These are phyloP conservation scores for Xiphorhynchus erythropygius DNA, from an alignment of 2,797 vertebrate genomes.

Conservation along the genomic window DNA sequence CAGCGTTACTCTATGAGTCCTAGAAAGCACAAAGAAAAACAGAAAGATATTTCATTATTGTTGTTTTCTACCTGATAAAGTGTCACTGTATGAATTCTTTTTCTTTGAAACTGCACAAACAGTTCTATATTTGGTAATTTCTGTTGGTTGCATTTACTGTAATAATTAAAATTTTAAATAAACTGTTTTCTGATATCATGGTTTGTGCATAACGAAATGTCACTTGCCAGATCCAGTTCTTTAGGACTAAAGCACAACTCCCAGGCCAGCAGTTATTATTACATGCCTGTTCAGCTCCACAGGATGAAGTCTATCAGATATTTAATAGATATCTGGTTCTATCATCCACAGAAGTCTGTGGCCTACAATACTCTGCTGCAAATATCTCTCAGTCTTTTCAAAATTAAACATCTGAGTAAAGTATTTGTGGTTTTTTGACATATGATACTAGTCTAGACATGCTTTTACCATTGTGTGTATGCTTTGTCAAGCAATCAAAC, in stretches of 20 bases:
- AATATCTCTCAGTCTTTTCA: background rate
- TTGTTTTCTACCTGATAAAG: background rate
- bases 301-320: background rate
- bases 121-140: background rate
- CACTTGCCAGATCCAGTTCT: background rate
- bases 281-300: background rate
- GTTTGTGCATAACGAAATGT: background rate
- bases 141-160: background rate
- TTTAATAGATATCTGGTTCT: background rate
- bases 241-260: background rate
- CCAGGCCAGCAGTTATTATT: background rate
- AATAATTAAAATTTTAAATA: background rate
- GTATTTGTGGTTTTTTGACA: background rate
- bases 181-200: background rate
- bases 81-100: background rate
- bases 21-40: background rate
- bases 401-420: constrained; percentile 4
- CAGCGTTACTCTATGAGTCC: background rate
- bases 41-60: background rate
- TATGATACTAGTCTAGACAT: background rate
- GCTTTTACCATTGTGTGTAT: background rate
- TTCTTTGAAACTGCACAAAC: background rate
- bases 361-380: background rate
- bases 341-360: background rate
- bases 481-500: background rate